Evolutionary conservation across 2,888 invertebrate genomes (phyloP), one percentile per base, ranked within the genome.

Genomic region (Abrostola triplasia): DNA sequence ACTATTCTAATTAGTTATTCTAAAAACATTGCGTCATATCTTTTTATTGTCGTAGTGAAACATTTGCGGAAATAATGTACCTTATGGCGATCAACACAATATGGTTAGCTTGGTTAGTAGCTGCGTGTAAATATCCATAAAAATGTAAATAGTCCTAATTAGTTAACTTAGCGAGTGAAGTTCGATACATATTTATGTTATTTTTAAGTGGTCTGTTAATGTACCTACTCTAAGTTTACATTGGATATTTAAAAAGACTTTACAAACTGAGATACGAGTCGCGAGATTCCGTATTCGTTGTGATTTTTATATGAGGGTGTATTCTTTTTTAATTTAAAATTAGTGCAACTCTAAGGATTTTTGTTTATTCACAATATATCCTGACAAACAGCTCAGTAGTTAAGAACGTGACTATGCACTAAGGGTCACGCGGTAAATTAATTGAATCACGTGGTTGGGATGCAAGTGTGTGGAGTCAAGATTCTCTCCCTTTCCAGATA

Each of bases 1-100:
- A 57, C 52, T 65, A 69, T 68, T 77, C 50, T 58, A 77, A 75
- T 76, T 76, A 78, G 60, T 67, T 61, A 71, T 74, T 74, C 74
- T 57, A 55, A 62, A 55, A 51, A 54, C 24, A 65, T 70, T 79
- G 67, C 79, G 78, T 78, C 70, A 75, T 35, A 44, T 62, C 70
- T 76, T 63, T 78, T 73, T 74, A 59, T 59, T 36, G 8, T 9
- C 24, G 57, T 49, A 40, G 40, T 69, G 53, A 51, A 74, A 70
- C 64, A 62, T 62, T 64, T 60, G 55, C 65, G 63, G 65, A 69
- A 76, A 62, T 60, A 62, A 11, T 41, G 53, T 59, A 11, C 13
- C 12, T 41, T 64, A 63, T 47, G 55, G 52, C 40, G 8, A 42
- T 50, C 36, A 8, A 47, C 44, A 42, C 24, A 10, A 35, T 12